These are phyloP conservation scores for Telmatochromis sp. DNA, from an alignment of 2,113 vertebrate species.

Conservation along the genomic window DNA sequence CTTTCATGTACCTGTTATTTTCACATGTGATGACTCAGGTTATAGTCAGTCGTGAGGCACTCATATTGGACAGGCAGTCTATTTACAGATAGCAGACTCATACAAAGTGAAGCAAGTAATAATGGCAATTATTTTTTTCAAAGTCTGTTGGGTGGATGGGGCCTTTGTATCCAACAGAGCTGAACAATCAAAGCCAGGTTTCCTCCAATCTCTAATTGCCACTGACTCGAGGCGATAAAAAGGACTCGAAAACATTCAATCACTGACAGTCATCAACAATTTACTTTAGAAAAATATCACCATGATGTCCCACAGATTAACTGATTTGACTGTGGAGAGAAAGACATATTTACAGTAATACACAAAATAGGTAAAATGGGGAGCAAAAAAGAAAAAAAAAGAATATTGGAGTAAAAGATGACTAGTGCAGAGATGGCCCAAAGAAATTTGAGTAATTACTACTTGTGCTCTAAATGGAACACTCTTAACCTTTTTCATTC, in stretches of 20 bases:
- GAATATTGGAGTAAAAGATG: slow-evolving; percentile 4
- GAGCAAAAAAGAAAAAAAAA: neutral
- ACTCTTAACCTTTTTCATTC: slow-evolving; percentile 79
- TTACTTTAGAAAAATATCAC: slow-evolving; percentile 73
- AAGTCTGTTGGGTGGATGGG: neutral
- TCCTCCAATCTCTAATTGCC: neutral
- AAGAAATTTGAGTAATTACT: slow-evolving; percentile 45
- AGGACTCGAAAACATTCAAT: slow-evolving; percentile 43
- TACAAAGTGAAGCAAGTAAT: slow-evolving; percentile 41
- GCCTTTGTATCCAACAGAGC: neutral
- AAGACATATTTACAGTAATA: slow-evolving; percentile 59
- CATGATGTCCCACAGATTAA: slow-evolving; percentile 59
- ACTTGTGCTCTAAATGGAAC: slow-evolving; percentile 79
- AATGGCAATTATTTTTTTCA: neutral
- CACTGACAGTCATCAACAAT: slow-evolving; percentile 51
- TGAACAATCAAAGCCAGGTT: neutral
- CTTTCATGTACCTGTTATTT: neutral
- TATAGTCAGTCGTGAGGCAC: slow-evolving; percentile 56
- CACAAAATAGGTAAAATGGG: neutral
- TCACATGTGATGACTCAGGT: slow-evolving; percentile 33
- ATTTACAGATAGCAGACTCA: slow-evolving; percentile 69
- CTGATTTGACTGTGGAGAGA: slow-evolving; percentile 33
- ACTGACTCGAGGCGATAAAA: slow-evolving; percentile 14
- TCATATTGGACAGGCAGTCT: slow-evolving; percentile 62
- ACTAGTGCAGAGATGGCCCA: slow-evolving; percentile 51